A percentile compares a stretch with the other conserved stretches of the same genome.
Evolutionary conservation across 2,888 invertebrate genomes (phyloP).

Genomic region (Tetragonula carbonaria): DNA sequence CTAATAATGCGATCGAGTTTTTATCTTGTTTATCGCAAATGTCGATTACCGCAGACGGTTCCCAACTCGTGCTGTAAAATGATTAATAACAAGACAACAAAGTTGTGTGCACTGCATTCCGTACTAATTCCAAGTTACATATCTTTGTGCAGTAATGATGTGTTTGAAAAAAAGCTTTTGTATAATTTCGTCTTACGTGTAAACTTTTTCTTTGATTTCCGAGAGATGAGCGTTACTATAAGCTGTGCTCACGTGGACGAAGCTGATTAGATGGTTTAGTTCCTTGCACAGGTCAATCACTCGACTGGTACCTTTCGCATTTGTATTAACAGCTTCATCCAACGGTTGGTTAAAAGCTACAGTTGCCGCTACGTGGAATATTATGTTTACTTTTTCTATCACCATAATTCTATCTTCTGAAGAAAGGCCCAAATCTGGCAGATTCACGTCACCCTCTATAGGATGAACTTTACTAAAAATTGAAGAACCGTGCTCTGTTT

Average conservation of each 20-base stretch:
- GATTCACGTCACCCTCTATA: constrained; percentile 93
- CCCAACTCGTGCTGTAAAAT: constrained; percentile 76
- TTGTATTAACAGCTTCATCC: constrained; percentile 97
- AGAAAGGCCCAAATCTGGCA: constrained; percentile 93
- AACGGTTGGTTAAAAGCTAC: constrained; percentile 99
- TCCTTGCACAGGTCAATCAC: constrained; percentile 95
- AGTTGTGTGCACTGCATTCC: too few species aligned
- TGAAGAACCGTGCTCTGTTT: constrained; percentile 89
- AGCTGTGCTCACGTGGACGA: constrained; percentile 98
- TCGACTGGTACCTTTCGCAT: constrained; percentile 96
- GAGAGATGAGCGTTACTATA: constrained; percentile 98
- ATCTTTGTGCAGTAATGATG: background rate
- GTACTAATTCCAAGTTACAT: too few species aligned
- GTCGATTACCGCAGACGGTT: constrained; percentile 79
- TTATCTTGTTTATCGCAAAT: constrained; percentile 94
- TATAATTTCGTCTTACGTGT: constrained; percentile 85
- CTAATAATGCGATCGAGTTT: constrained; percentile 83
- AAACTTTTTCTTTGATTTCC: constrained; percentile 94
- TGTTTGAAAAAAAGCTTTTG: background rate
- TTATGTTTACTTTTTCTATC: constrained; percentile 92
- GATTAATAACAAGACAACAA: constrained; percentile 4
- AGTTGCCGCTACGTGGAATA: constrained; percentile 99
- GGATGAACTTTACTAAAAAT: constrained; percentile 91
- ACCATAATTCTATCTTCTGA: constrained; percentile 90
- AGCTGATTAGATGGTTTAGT: constrained; percentile 93